phyloP scores from a whole-genome alignment of 2,888 invertebrate genomes.

The Rhagium mordax region DNA sequence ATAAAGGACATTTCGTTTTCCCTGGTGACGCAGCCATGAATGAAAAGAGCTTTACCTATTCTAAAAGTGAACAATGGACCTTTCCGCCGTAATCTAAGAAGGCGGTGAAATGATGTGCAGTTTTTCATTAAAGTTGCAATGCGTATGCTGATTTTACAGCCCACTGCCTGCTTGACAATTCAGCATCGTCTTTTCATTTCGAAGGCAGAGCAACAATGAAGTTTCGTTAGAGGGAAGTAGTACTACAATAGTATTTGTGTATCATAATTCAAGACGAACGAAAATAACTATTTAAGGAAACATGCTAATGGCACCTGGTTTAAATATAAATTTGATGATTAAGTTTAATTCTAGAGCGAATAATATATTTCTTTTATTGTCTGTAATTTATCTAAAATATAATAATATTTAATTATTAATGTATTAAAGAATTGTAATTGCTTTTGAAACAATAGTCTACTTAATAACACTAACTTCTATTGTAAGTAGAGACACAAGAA shows the following conservation, averaged over 20 bases:
- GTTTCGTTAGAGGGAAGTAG: constrained; percentile 22
- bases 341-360: too few species aligned
- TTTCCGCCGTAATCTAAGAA: constrained; percentile 26
- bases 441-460: too few species aligned
- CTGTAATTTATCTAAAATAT: too few species aligned
- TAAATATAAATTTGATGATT: too few species aligned
- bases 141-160: constrained; percentile 33
- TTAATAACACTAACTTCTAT: too few species aligned
- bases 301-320: neutral
- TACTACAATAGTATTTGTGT: constrained; percentile 11
- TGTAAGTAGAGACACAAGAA: too few species aligned
- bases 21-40: constrained; percentile 34
- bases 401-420: too few species aligned
- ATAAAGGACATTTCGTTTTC: constrained; percentile 36
- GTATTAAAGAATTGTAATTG: too few species aligned
- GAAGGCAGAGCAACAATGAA: constrained; percentile 14
- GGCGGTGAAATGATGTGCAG: constrained; percentile 34
- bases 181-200: constrained; percentile 26
- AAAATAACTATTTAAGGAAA: neutral
- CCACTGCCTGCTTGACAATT: constrained; percentile 25
- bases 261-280: constrained; percentile 6
- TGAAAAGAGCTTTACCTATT: constrained; percentile 26
- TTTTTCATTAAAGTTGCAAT: constrained; percentile 32
- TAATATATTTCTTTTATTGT: too few species aligned
- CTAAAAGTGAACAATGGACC: constrained; percentile 24